Conservation (phyloP, 2,113 vertebrate species). For the Raja brachyura region DNA sequence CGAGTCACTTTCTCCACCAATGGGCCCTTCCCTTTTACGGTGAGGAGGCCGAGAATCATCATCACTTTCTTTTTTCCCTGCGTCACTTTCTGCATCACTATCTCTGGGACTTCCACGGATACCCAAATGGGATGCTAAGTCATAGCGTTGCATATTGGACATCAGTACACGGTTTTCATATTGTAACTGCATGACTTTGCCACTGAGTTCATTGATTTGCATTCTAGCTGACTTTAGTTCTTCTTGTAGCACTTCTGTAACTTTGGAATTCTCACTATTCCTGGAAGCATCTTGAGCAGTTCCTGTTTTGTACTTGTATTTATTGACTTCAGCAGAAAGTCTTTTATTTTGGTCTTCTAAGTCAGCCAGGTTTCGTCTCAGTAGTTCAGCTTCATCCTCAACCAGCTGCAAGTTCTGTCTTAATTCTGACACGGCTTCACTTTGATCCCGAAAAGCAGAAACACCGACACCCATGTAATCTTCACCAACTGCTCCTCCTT, state of each 20-base stretch:
- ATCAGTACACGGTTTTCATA: constrained; percentile 95
- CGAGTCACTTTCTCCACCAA: constrained; percentile 89
- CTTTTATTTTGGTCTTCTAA: constrained; percentile 94
- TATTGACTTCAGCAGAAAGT: constrained; percentile 84
- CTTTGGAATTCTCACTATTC: constrained; percentile 76
- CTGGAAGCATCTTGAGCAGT: constrained; percentile 67
- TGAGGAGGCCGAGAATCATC: constrained; percentile 87
- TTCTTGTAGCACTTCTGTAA: constrained; percentile 78
- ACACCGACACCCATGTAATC: constrained; percentile 68
- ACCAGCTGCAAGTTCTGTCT: constrained; percentile 94
- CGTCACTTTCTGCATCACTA: constrained; percentile 88
- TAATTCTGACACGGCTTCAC: constrained; percentile 84
- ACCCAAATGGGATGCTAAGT: constrained; percentile 90
- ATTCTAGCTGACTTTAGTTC: constrained; percentile 88
- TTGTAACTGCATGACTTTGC: constrained; percentile 97
- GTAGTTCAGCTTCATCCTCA: constrained; percentile 91
- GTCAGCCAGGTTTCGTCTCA: constrained; percentile 86
- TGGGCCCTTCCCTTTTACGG: constrained; percentile 88
- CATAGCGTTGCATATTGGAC: constrained; percentile 98
- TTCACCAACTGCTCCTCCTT: constrained; percentile 57
- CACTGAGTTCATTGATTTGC: constrained; percentile 94
- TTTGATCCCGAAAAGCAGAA: constrained; percentile 73
- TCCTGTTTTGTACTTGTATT: constrained; percentile 88
- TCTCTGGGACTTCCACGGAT: constrained; percentile 87
- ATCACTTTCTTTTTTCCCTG: constrained; percentile 83